Evolutionary conservation across 2,113 vertebrate species (phyloP), one percentile per base, ranked within the genome.

Genomic region (Lepisosteus oculatus): DNA sequence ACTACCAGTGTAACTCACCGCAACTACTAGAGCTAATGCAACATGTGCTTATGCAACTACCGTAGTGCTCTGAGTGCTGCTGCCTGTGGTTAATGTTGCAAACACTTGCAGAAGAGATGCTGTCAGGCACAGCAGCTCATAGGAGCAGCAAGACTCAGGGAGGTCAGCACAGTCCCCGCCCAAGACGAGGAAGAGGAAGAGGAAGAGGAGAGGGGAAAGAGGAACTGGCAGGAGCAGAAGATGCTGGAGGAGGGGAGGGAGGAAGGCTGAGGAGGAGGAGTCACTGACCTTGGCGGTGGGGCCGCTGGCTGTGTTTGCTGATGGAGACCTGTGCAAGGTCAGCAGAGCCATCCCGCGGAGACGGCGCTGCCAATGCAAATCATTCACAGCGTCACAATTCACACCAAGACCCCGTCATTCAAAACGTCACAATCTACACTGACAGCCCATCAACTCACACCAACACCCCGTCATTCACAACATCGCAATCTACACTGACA

Each of bases 291-390:
- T 11, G 77, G 70, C 78, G 69, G 80, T 79, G 43, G 83, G 85
- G 61, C 82, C 77, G 61, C 79, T 77, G 68, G 79, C 65, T 8
- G 83, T 76, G 71, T 89, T 84, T 77, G 89, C 76, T 42, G 92
- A 92, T 2, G 93, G 92, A 14, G 86, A 83, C 69, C 94, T 88
- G 65, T 89, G 92, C 75, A 95, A 84, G 3, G 94, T 95, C 71
- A 95, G 87, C 81, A 95, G 83, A 77, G 94, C 94, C 94, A 95
- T 95, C 72, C 81, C 80, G 75, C 69, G 68, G 66, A 47, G 56
- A 5, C 13, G 47, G 14, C 13, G 8, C 13, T n/a, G 29, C 11
- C 14, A n/a, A 62, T 29, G 29, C 29, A 29, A 29, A 29, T 29
- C 56, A 6, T n/a, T 14, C 14, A 44, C 45, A 42, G 43, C 42